Evolutionary conservation across 2,797 vertebrate genomes (phyloP), one percentile per base, ranked within the genome.

Genomic region (Hylomyscus alleni): DNA sequence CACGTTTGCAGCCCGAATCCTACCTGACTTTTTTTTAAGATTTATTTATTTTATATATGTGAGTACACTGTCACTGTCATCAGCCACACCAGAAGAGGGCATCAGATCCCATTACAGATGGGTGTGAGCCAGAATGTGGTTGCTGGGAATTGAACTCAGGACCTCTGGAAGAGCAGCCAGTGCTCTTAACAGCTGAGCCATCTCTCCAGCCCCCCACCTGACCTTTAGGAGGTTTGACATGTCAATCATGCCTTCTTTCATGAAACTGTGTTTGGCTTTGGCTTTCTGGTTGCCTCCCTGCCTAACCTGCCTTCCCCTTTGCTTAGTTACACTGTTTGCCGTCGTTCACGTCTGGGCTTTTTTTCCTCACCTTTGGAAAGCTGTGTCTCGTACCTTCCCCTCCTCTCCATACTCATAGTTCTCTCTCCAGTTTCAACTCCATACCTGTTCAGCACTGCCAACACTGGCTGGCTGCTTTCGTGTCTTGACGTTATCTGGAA

Each of bases 11-110:
- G 67, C 54, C 80, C 24, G 34, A n/a, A 69, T 44, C 47, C 62
- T 40, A 10, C 76, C 44, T 94, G 95, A 88, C 80, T 72, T 96
- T 95, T 91, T n/a, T n/a, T n/a, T n/a, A n/a, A n/a, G n/a, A n/a
- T n/a, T n/a, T n/a, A n/a, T n/a, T n/a, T n/a, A n/a, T n/a, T n/a
- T n/a, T n/a, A n/a, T n/a, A n/a, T n/a, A n/a, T n/a, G n/a, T n/a
- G n/a, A n/a, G n/a, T n/a, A n/a, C n/a, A n/a, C n/a, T n/a, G n/a
- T n/a, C n/a, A n/a, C n/a, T n/a, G n/a, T n/a, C n/a, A n/a, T n/a
- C n/a, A n/a, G n/a, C n/a, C n/a, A n/a, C n/a, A n/a, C n/a, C n/a
- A n/a, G n/a, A n/a, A n/a, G n/a, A n/a, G n/a, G n/a, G n/a, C n/a
- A n/a, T n/a, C n/a, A n/a, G n/a, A n/a, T n/a, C n/a, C n/a, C n/a